Conservation (phyloP, 2,113 vertebrate genomes). For the Calidris pugnax region DNA sequence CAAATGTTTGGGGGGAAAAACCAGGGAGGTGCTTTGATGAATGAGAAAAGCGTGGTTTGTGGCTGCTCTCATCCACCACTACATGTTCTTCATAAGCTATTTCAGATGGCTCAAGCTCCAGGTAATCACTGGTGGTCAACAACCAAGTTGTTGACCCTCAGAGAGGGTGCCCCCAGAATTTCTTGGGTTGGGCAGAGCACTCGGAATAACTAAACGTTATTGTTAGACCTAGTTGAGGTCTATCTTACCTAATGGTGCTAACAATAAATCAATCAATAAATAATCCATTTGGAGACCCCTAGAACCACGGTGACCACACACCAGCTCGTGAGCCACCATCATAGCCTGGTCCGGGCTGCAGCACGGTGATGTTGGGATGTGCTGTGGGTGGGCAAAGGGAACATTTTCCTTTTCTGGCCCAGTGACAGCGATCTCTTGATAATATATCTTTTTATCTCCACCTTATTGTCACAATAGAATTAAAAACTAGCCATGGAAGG, state of each 20-base stretch:
- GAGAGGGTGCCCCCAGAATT: not conserved
- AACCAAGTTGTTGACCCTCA: not conserved
- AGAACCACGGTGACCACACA: not conserved
- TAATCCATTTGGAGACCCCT: not conserved
- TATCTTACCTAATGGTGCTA: not conserved
- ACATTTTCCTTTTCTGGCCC: not conserved
- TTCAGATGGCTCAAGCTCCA: not conserved
- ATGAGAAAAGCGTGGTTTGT: not conserved
- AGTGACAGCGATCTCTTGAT: not conserved
- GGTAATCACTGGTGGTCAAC: not conserved
- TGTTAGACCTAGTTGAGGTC: too few relatives aligned
- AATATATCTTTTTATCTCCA: not conserved
- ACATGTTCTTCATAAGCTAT: not conserved
- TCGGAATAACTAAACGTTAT: not conserved
- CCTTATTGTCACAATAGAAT: not conserved
- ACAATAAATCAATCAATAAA: not conserved
- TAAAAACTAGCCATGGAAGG: not conserved
- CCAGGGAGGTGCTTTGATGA: not conserved
- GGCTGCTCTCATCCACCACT: not conserved
- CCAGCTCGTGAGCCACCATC: not conserved
- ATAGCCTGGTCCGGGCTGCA: not conserved
- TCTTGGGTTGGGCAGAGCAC: not conserved
- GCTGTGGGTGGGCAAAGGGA: not conserved
- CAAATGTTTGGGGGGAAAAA: not conserved
- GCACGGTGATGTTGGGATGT: not conserved